These are phyloP conservation scores for Simalia tracyae DNA, from an alignment of 2,797 vertebrate species.

Conservation along the genomic window DNA sequence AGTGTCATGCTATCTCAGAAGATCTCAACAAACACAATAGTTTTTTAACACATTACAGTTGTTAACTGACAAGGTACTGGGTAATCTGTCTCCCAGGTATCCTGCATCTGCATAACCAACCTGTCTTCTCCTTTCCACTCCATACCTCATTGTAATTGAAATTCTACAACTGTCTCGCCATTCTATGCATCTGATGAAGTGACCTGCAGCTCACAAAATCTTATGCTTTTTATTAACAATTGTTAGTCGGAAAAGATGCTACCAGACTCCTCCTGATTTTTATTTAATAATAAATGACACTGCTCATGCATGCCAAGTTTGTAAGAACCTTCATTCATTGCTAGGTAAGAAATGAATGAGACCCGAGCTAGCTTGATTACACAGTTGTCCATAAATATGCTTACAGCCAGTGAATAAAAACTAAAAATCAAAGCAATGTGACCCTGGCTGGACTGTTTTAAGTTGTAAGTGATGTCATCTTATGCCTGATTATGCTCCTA, in stretches of 20 bases:
- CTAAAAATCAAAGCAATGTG: background rate
- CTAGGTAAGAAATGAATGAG: background rate
- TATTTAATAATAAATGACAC: background rate
- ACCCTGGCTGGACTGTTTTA: background rate
- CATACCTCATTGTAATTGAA: background rate
- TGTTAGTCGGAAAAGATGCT: background rate
- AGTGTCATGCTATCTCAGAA: too few relatives aligned
- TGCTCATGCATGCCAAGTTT: background rate
- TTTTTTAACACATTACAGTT: too few relatives aligned
- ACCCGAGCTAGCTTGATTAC: background rate
- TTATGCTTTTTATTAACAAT: background rate
- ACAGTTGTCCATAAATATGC: background rate
- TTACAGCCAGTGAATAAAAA: background rate
- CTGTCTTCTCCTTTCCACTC: background rate
- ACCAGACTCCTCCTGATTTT: background rate
- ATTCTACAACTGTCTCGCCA: background rate
- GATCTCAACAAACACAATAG: too few relatives aligned
- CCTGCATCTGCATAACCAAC: background rate
- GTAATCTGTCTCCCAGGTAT: background rate
- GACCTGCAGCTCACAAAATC: background rate
- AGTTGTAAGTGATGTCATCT: background rate
- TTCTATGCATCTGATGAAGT: background rate
- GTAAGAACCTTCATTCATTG: background rate
- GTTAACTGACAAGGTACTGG: background rate
- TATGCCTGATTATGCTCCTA: background rate